phyloP scores from a whole-genome alignment of 2,888 invertebrate genomes.

The Hedya salicella region DNA sequence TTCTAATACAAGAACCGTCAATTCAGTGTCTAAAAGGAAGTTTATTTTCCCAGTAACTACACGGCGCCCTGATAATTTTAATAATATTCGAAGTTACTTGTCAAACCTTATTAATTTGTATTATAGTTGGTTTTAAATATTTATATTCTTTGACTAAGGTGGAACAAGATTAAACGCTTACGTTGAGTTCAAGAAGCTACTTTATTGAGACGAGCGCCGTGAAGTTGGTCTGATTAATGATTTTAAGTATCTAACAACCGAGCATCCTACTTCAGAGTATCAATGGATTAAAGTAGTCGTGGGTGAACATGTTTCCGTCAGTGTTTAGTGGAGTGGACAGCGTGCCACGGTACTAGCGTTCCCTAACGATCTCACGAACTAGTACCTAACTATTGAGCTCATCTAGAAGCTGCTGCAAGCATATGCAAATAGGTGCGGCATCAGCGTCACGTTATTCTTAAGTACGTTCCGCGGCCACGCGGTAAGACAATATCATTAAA shows the following conservation, averaged over 20 bases:
- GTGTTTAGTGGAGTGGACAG: not conserved
- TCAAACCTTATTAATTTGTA: not conserved
- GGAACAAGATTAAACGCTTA: conserved; percentile 3
- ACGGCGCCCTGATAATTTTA: no score
- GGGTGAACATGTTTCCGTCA: not conserved
- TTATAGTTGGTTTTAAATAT: not conserved
- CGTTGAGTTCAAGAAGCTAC: conserved; percentile 3
- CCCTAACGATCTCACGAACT: not conserved
- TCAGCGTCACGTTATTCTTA: conserved; percentile 6
- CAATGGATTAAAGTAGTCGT: conserved; percentile 4
- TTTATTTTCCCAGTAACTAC: no score
- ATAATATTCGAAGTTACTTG: not conserved
- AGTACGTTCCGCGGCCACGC: conserved; percentile 7
- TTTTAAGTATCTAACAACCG: not conserved
- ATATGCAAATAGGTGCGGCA: conserved; percentile 5
- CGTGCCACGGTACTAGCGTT: not conserved
- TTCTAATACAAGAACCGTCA: no score
- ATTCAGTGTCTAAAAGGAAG: no score
- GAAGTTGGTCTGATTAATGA: conserved; percentile 9
- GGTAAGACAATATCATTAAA: conserved; percentile 29
- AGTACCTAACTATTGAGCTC: conserved; percentile 2
- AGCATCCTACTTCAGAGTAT: not conserved
- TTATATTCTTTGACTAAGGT: not conserved
- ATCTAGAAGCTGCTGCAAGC: conserved; percentile 2
- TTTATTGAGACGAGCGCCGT: conserved; percentile 9